These are phyloP conservation scores for Meteorus sp. DNA, from an alignment of 1,140 invertebrate species.

Conservation along the genomic window DNA sequence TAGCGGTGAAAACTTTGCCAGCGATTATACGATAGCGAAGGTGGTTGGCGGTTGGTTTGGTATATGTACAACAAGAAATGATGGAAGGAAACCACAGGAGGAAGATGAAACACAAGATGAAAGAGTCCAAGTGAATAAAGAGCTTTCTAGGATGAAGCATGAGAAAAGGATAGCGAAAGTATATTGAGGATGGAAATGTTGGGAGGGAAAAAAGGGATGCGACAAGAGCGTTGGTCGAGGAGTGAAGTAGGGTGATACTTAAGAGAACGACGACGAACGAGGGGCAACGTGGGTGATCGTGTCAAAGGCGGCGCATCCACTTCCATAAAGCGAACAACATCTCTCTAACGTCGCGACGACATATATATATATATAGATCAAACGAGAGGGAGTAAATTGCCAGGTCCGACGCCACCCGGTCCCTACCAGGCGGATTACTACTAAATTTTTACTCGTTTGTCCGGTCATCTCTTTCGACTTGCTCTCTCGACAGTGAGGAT, in stretches of 20 bases:
- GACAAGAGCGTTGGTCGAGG: too few species aligned
- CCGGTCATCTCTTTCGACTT: conserved; percentile 14
- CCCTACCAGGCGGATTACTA: conserved; percentile 43
- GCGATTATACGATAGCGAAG: conserved; percentile 32
- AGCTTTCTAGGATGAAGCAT: conserved; percentile 37
- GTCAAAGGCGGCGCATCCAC: conserved; percentile 42
- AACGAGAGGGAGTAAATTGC: conserved; percentile 38
- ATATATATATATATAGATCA: neutral
- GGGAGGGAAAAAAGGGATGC: too few species aligned
- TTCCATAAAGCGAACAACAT: conserved; percentile 48
- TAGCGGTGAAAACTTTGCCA: conserved; percentile 40
- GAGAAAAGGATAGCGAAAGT: conserved; percentile 4
- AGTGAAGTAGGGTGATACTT: neutral
- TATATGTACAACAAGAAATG: conserved; percentile 22
- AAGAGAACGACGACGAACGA: neutral
- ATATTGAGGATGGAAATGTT: neutral
- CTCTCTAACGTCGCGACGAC: too few species aligned
- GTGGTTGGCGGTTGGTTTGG: too few species aligned
- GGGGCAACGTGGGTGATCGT: conserved; percentile 24
- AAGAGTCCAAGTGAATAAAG: too few species aligned
- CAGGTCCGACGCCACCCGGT: conserved; percentile 29
- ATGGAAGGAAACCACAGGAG: conserved; percentile 35
- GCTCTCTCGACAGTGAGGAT: neutral
- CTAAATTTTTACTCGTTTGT: conserved; percentile 47
- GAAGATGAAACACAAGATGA: conserved; percentile 45